These are phyloP conservation scores for Caenorhabditis sp. DNA, from an alignment of 2,888 invertebrate genomes.

Conservation along the genomic window DNA sequence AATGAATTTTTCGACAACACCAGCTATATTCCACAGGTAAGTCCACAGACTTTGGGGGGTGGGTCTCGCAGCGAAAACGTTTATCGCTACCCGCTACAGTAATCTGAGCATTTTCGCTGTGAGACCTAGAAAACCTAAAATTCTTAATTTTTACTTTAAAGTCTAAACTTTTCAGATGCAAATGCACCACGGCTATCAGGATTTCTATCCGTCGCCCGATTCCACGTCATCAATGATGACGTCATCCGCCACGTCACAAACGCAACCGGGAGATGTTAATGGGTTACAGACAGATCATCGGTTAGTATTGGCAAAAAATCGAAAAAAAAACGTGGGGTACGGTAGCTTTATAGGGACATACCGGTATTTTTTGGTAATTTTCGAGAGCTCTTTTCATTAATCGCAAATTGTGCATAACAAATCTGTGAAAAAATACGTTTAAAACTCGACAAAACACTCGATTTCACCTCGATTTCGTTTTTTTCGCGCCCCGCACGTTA, in stretches of 20 bases:
- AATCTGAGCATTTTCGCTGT: not conserved
- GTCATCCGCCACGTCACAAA: conserved; percentile 9
- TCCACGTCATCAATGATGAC: conserved; percentile 22
- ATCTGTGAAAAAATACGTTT: too few relatives aligned
- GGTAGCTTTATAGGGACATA: too few relatives aligned
- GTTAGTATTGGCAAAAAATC: not conserved
- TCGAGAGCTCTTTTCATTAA: too few relatives aligned
- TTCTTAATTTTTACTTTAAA: not conserved
- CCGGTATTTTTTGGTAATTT: too few relatives aligned
- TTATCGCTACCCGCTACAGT: too few relatives aligned
- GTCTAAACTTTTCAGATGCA: conserved; percentile 19
- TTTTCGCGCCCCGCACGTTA: too few relatives aligned
- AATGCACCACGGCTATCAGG: conserved; percentile 50
- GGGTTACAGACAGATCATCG: conserved; percentile 8
- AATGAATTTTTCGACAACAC: conserved; percentile 47
- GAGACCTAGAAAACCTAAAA: too few relatives aligned
- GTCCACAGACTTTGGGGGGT: too few relatives aligned
- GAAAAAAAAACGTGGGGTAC: conserved; percentile 15
- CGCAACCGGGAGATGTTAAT: conserved; percentile 4
- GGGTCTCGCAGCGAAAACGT: too few relatives aligned
- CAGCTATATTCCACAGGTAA: conserved; percentile 49
- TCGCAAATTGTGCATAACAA: too few relatives aligned
- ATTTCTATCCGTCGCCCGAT: conserved; percentile 32
- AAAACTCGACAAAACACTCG: too few relatives aligned
- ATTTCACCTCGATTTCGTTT: too few relatives aligned